phyloP scores from a whole-genome alignment of 2,113 vertebrate species.

The Caranx ignobilis region DNA sequence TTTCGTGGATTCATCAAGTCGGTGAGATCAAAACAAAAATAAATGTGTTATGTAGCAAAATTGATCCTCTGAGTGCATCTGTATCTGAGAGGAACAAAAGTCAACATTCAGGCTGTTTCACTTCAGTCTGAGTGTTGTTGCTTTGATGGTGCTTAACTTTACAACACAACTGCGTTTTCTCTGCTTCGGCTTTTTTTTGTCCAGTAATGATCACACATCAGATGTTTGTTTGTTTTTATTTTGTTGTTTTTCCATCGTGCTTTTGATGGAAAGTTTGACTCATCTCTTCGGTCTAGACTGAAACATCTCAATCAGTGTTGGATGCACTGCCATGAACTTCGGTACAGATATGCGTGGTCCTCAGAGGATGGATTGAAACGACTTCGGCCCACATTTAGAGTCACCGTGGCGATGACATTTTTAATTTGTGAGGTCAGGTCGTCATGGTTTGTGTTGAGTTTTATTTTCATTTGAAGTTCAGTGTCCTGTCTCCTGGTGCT shows the following conservation, averaged over 20 bases:
- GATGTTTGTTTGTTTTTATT: background rate
- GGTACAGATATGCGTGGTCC: background rate
- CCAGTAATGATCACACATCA: background rate
- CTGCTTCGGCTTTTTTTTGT: background rate
- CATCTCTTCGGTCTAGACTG: background rate
- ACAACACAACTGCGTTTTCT: background rate
- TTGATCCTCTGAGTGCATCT: conserved; percentile 16
- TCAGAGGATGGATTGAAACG: background rate
- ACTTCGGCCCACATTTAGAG: background rate
- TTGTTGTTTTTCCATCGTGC: background rate
- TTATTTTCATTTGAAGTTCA: no score
- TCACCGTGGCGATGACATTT: background rate
- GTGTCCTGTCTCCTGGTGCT: no score
- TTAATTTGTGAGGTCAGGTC: no score
- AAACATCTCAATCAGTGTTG: background rate
- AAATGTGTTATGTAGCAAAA: background rate
- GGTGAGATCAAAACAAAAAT: background rate
- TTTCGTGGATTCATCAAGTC: background rate
- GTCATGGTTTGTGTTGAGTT: no score
- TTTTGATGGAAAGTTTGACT: background rate
- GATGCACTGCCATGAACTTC: background rate
- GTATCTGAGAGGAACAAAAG: conserved; percentile 12
- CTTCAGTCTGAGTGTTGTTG: conserved; percentile 2
- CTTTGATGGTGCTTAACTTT: conserved; percentile 15
- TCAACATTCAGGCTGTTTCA: conserved; percentile 20